phyloP scores from a whole-genome alignment of 2,888 invertebrate genomes.

The Diarsia mendica region DNA sequence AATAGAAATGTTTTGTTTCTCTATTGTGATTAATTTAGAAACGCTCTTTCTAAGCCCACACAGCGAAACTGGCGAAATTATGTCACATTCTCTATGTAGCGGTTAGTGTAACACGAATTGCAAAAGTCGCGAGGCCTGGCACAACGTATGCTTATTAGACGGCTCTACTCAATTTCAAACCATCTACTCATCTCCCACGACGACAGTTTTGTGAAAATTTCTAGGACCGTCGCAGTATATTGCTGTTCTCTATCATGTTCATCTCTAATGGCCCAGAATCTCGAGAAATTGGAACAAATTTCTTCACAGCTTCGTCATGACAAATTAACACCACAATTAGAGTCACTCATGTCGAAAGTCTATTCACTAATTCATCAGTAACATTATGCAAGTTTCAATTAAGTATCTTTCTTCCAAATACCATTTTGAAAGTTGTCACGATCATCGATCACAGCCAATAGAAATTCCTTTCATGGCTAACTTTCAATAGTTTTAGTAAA shows the following conservation, averaged over 20 bases:
- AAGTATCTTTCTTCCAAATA: conserved; percentile 70
- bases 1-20: conserved; percentile 33
- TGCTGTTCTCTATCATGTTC: conserved; percentile 8
- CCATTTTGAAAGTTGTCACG: conserved; percentile 76
- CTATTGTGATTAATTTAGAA: conserved; percentile 39
- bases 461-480: conserved; percentile 71
- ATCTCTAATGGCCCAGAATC: conserved; percentile 6
- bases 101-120: conserved; percentile 79
- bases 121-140: conserved; percentile 75
- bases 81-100: conserved; percentile 79
- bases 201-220: not conserved
- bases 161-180: conserved; percentile 39
- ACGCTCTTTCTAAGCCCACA: conserved; percentile 72
- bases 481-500: conserved; percentile 71
- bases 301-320: conserved; percentile 7
- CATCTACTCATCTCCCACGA: not conserved
- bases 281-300: conserved; percentile 32
- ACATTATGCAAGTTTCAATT: conserved; percentile 62
- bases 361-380: conserved; percentile 27
- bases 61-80: conserved; percentile 76
- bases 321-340: conserved; percentile 29
- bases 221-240: not conserved
- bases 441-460: conserved; percentile 73
- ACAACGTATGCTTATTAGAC: conserved; percentile 69
- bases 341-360: conserved; percentile 24